These are phyloP conservation scores for Leucoraja ocellata DNA, from an alignment of 2,797 vertebrate species.

Conservation along the genomic window DNA sequence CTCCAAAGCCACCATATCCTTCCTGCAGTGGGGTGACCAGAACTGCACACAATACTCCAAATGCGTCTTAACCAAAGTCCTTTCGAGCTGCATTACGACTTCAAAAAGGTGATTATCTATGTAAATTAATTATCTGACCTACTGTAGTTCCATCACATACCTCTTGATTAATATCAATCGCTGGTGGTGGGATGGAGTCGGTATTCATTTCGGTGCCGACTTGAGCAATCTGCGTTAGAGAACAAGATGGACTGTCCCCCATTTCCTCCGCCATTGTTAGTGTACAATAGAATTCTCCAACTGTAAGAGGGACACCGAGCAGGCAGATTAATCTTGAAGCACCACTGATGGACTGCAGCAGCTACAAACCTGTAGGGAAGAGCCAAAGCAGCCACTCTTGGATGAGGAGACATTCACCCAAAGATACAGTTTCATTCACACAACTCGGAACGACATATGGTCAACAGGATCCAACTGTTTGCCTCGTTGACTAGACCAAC, in stretches of 20 bases:
- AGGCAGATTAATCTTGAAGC: background rate
- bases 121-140: background rate
- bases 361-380: background rate
- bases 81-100: too few species aligned
- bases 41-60: too few species aligned
- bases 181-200: background rate
- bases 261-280: background rate
- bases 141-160: background rate
- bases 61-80: too few species aligned
- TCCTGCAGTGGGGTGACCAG: too few species aligned
- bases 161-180: background rate
- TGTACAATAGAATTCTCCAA: background rate
- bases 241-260: too few species aligned
- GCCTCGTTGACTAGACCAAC: background rate
- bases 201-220: too few species aligned
- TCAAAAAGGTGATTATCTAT: background rate
- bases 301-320: background rate
- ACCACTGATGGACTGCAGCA: background rate
- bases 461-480: background rate
- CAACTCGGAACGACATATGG: background rate
- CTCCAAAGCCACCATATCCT: too few species aligned
- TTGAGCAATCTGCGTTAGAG: background rate
- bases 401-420: background rate
- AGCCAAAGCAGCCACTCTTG: background rate
- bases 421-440: background rate